Conservation (phyloP, 2,888 invertebrate genomes). For the Noctuana brunneofusca region DNA sequence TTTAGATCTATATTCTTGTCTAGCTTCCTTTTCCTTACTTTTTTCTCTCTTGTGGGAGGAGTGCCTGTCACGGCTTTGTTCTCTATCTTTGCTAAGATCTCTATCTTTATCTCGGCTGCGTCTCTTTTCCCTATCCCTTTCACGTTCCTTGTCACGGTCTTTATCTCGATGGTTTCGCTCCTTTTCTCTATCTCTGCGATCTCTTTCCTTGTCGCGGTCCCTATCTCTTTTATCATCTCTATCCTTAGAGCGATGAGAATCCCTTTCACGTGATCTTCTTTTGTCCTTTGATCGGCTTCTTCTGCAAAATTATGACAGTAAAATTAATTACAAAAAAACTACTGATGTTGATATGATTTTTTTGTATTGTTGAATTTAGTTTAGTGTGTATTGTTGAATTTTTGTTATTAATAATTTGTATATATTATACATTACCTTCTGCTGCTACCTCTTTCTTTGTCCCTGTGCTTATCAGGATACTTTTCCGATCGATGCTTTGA, state of each 20-base stretch:
- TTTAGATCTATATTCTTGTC: constrained; percentile 68
- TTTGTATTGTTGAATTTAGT: not conserved
- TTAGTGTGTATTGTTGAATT: too few relatives aligned
- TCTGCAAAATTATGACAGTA: constrained; percentile 44
- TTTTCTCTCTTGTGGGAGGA: constrained; percentile 60
- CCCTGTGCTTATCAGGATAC: constrained; percentile 81
- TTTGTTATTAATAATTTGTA: too few relatives aligned
- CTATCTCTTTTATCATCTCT: constrained; percentile 73
- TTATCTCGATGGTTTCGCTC: constrained; percentile 47
- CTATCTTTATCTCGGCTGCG: constrained; percentile 50
- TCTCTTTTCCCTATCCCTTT: constrained; percentile 47
- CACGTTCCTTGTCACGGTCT: constrained; percentile 54
- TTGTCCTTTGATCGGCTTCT: constrained; percentile 72
- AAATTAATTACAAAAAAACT: too few relatives aligned
- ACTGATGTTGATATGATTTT: too few relatives aligned
- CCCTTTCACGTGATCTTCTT: constrained; percentile 84
- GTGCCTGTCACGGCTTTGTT: constrained; percentile 49
- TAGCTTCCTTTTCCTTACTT: constrained; percentile 52
- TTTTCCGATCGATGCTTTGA: constrained; percentile 82
- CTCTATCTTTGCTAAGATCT: constrained; percentile 58
- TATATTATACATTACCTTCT: constrained; percentile 57
- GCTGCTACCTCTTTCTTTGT: constrained; percentile 65
- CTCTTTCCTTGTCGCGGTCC: constrained; percentile 51
- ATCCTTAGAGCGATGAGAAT: constrained; percentile 81
- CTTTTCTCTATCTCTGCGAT: constrained; percentile 48